phyloP scores from a whole-genome alignment of 2,888 invertebrate genomes.

The Agapostemon virescens region DNA sequence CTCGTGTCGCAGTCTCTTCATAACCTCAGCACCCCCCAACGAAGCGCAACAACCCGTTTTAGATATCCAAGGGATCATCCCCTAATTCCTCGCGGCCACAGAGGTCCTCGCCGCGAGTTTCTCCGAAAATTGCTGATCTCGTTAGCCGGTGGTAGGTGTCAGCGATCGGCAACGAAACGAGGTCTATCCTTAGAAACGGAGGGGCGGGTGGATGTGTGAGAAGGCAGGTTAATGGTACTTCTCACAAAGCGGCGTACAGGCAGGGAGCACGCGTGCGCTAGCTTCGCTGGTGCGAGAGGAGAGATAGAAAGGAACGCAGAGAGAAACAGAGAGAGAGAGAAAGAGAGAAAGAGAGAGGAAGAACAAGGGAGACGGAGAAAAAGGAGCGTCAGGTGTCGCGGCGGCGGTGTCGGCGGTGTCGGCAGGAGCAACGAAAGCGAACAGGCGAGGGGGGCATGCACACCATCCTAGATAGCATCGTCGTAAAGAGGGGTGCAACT shows the following conservation, averaged over 20 bases:
- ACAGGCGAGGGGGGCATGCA: constrained; percentile 68
- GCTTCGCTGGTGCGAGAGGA: background rate
- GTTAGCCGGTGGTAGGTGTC: background rate
- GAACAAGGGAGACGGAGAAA: constrained; percentile 23
- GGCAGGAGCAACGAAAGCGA: constrained; percentile 55
- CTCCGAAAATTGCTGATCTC: constrained; percentile 1
- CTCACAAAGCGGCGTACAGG: constrained; percentile 68
- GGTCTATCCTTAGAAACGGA: constrained; percentile 21
- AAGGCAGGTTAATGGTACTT: constrained; percentile 76
- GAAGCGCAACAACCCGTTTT: no score
- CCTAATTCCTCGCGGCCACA: no score
- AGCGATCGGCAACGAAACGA: constrained; percentile 13
- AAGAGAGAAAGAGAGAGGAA: constrained; percentile 8
- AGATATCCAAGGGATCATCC: no score
- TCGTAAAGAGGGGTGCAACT: constrained; percentile 77
- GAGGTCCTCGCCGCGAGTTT: no score
- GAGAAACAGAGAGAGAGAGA: background rate
- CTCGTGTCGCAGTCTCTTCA: no score
- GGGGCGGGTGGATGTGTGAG: constrained; percentile 71
- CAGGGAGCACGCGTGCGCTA: constrained; percentile 40
- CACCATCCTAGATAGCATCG: constrained; percentile 77
- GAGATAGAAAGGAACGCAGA: background rate
- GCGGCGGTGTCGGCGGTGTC: constrained; percentile 39
- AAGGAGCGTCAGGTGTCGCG: constrained; percentile 77
- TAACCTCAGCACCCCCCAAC: no score